phyloP scores from a whole-genome alignment of 35 echinoderm and acorn worm genomes.

The Chiridota heheva region DNA sequence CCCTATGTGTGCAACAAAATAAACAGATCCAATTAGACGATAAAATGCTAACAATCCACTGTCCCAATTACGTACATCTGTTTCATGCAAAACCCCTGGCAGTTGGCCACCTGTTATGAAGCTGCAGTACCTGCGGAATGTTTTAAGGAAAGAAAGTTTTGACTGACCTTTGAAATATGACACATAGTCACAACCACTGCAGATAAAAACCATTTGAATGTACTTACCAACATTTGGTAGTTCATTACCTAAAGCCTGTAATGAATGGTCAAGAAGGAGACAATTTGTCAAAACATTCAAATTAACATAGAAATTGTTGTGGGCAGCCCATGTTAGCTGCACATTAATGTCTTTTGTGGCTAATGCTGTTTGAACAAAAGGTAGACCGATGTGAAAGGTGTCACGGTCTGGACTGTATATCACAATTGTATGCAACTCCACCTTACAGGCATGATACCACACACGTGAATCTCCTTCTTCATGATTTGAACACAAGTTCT shows the following conservation, averaged over 20 bases:
- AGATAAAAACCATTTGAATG: constrained; percentile 57
- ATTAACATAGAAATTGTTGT: constrained; percentile 44
- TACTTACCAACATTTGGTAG: constrained; percentile 16
- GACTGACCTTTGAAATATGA: constrained; percentile 53
- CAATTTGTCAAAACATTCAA: constrained; percentile 25
- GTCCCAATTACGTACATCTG: not conserved
- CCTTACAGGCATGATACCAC: constrained; percentile 40
- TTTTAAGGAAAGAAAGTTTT: constrained; percentile 33
- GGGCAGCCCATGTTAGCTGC: constrained; percentile 14
- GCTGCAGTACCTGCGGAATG: constrained; percentile 7
- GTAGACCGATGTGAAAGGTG: constrained; percentile 42
- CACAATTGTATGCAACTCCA: not conserved
- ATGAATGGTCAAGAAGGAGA: not conserved
- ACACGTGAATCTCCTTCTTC: constrained; percentile 60
- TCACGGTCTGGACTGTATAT: constrained; percentile 58
- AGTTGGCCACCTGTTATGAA: constrained; percentile 8
- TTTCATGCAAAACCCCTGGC: not conserved
- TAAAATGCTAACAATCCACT: constrained; percentile 44
- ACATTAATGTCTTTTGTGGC: constrained; percentile 13
- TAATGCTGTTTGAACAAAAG: not conserved
- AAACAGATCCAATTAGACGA: constrained; percentile 39
- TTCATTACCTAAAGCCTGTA: constrained; percentile 17
- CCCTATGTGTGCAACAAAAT: constrained; percentile 21
- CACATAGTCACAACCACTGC: constrained; percentile 73
- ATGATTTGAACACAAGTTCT: constrained; percentile 32